Evolutionary conservation across 2,888 invertebrate species (phyloP).

Genomic region (Scrobipalpa costella): DNA sequence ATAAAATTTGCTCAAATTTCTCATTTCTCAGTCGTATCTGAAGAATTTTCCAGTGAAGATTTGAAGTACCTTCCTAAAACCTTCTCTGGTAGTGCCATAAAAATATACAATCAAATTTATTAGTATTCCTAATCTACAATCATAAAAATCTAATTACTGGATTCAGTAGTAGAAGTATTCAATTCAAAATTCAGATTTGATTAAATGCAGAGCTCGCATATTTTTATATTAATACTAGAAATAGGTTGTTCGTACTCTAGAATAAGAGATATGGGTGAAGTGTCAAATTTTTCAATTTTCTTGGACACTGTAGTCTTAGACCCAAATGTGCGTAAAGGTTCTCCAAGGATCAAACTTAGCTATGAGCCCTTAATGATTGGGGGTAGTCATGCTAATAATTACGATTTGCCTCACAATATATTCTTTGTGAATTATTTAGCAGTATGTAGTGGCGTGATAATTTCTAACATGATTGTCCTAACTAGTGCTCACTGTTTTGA

Average conservation of each 20-base stretch:
- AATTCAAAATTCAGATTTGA: neutral
- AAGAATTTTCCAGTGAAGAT: too few relatives aligned
- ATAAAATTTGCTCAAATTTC: too few relatives aligned
- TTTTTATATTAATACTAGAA: neutral
- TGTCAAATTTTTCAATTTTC: neutral
- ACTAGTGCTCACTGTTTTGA: slow-evolving; percentile 55
- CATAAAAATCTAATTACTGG: too few relatives aligned
- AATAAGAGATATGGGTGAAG: slow-evolving; percentile 5
- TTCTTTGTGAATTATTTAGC: slow-evolving; percentile 47
- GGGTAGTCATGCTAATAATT: slow-evolving; percentile 36
- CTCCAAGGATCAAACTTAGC: neutral
- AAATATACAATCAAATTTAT: too few relatives aligned
- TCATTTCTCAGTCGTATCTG: too few relatives aligned
- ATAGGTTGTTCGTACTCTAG: neutral
- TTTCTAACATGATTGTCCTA: slow-evolving; percentile 45
- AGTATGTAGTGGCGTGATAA: slow-evolving; percentile 46
- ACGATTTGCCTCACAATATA: slow-evolving; percentile 43
- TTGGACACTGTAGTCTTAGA: too few relatives aligned
- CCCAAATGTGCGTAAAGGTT: neutral
- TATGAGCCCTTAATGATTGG: slow-evolving; percentile 39
- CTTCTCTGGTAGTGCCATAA: too few relatives aligned
- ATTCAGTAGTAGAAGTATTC: neutral
- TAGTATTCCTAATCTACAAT: too few relatives aligned
- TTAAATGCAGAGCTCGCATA: neutral
- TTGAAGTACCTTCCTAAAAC: too few relatives aligned